A percentile compares a stretch with the other conserved stretches of the same genome.
Evolutionary conservation across 2,888 invertebrate species (phyloP).

Genomic region (Griposia aprilina): DNA sequence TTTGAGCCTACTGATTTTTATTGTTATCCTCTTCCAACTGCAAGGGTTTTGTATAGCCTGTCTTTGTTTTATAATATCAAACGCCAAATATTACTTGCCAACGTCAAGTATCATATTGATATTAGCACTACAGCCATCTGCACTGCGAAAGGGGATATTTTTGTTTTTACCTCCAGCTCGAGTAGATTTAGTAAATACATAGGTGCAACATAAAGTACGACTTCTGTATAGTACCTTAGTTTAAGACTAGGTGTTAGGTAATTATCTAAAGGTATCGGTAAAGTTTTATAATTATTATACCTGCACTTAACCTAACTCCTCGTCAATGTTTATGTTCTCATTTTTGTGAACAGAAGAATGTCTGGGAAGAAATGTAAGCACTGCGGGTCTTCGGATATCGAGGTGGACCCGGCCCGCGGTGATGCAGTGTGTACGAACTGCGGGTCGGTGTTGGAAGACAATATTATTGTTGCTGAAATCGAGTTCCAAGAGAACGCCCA

Average conservation of each 20-base stretch:
- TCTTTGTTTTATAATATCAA: slow-evolving; percentile 7
- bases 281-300: slow-evolving; percentile 3
- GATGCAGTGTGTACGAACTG: slow-evolving; percentile 99
- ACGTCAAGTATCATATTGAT: background rate
- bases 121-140: slow-evolving; percentile 16
- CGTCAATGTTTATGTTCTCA: slow-evolving; percentile 43
- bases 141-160: slow-evolving; percentile 24
- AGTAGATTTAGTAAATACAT: background rate
- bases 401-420: slow-evolving; percentile 98
- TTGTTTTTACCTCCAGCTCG: slow-evolving; percentile 17
- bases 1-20: background rate
- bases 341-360: slow-evolving; percentile 73
- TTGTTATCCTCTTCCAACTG: slow-evolving; percentile 14
- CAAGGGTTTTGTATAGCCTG: background rate
- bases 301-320: slow-evolving; percentile 50
- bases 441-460: slow-evolving; percentile 98
- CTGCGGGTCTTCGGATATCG: slow-evolving; percentile 97
- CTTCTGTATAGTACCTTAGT: background rate
- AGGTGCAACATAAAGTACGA: slow-evolving; percentile 3
- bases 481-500: slow-evolving; percentile 98
- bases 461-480: slow-evolving; percentile 98
- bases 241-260: slow-evolving; percentile 12
- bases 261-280: background rate
- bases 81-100: background rate
- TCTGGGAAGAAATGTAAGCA: slow-evolving; percentile 95